These are phyloP conservation scores for Capromys pilorides DNA, from an alignment of 2,797 vertebrate species.

Conservation along the genomic window DNA sequence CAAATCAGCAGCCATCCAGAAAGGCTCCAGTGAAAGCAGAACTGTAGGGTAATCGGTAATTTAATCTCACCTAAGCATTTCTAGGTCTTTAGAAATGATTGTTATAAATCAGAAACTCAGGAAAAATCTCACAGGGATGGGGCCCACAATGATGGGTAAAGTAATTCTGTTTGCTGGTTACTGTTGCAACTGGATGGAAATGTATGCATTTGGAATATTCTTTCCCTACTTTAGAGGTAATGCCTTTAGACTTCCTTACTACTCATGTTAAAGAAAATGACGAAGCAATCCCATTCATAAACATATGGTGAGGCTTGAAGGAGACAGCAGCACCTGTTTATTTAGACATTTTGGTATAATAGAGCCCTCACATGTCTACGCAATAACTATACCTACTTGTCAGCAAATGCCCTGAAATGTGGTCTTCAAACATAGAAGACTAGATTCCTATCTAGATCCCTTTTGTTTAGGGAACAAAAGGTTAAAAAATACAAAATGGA, in stretches of 20 bases:
- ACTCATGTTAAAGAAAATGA: slow-evolving; percentile 52
- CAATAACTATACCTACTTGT: not conserved
- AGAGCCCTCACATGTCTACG: not conserved
- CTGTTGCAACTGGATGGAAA: slow-evolving; percentile 77
- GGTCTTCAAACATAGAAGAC: not conserved
- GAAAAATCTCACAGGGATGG: slow-evolving; percentile 75
- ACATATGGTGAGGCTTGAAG: not conserved
- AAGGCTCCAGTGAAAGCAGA: slow-evolving; percentile 82
- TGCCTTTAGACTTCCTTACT: slow-evolving; percentile 68
- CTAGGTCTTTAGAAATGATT: slow-evolving; percentile 79
- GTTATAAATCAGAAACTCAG: slow-evolving; percentile 79
- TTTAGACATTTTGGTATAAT: not conserved
- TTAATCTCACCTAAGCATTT: slow-evolving; percentile 84
- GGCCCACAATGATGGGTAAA: slow-evolving; percentile 75
- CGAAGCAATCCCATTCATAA: slow-evolving; percentile 74
- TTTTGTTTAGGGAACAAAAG: not conserved
- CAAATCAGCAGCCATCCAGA: slow-evolving; percentile 83
- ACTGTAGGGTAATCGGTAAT: slow-evolving; percentile 76
- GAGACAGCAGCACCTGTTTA: slow-evolving; percentile 62
- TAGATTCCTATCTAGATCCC: not conserved
- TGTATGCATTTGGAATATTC: not conserved
- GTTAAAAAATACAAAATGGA: not conserved
- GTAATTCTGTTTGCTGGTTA: slow-evolving; percentile 77
- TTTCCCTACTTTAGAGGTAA: not conserved
- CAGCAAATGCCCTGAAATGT: not conserved